Percentiles rank a stretch among this genome's conserved stretches.
Conservation (phyloP, 2,888 invertebrate genomes). For the Euplexia lucipara region DNA sequence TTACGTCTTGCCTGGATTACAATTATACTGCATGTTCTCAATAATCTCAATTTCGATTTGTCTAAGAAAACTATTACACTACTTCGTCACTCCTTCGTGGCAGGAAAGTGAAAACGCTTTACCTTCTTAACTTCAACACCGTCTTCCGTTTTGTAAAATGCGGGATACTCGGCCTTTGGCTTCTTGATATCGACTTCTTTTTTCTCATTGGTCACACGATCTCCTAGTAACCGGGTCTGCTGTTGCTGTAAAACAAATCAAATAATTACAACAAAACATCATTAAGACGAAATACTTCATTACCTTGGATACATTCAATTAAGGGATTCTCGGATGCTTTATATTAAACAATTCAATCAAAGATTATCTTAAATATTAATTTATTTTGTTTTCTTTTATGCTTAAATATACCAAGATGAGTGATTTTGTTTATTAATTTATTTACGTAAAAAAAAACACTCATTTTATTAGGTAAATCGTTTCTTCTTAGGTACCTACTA, state of each 20-base stretch:
- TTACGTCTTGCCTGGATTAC: too few species aligned
- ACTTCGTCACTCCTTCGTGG: conserved; percentile 12
- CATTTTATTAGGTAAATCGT: too few species aligned
- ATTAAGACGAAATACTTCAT: background rate
- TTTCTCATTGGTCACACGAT: conserved; percentile 1
- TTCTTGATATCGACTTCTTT: conserved; percentile 37
- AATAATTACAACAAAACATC: background rate
- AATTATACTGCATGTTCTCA: background rate
- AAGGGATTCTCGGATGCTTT: too few species aligned
- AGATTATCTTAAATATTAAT: too few species aligned
- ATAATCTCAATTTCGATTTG: background rate
- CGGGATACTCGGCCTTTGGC: conserved; percentile 72
- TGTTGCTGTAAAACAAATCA: conserved; percentile 21
- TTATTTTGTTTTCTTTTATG: too few species aligned
- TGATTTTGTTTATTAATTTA: too few species aligned
- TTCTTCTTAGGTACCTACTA: too few species aligned
- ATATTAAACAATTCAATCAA: too few species aligned
- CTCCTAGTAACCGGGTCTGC: background rate
- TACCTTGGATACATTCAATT: too few species aligned
- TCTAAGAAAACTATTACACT: conserved; percentile 1
- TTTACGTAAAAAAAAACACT: too few species aligned
- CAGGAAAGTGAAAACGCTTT: conserved; percentile 43
- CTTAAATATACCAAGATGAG: too few species aligned
- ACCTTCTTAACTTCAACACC: conserved; percentile 84
- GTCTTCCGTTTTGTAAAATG: conserved; percentile 78